A percentile compares a stretch with the other conserved stretches of the same genome.
These are phyloP conservation scores for Sinosuthora webbiana DNA, from an alignment of 2,113 vertebrate species.

Conservation along the genomic window DNA sequence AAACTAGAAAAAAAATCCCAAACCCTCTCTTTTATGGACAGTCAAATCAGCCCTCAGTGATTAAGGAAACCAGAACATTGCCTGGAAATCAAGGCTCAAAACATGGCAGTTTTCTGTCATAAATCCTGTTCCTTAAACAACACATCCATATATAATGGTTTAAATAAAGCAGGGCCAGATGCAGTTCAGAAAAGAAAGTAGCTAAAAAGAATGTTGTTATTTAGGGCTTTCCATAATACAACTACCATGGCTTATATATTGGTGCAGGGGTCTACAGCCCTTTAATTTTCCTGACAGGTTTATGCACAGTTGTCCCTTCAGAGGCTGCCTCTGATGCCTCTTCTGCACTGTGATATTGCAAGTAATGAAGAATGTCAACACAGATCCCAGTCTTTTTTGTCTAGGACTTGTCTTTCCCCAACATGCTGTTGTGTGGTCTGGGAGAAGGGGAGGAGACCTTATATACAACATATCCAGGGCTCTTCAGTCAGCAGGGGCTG, in stretches of 20 bases:
- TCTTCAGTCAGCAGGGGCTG: neutral
- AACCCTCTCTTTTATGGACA: neutral
- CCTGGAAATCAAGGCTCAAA: constrained; percentile 36
- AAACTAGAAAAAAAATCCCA: neutral
- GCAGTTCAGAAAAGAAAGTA: constrained; percentile 39
- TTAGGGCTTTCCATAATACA: neutral
- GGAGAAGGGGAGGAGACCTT: neutral
- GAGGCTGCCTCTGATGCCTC: neutral
- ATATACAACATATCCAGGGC: fast-evolving
- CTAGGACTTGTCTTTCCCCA: neutral
- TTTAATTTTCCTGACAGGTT: constrained; percentile 54
- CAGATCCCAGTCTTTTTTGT: neutral
- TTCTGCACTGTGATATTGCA: neutral
- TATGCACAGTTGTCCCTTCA: neutral
- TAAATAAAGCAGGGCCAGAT: constrained; percentile 45
- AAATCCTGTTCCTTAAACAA: constrained; percentile 54
- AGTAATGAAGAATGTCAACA: neutral
- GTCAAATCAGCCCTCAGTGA: neutral
- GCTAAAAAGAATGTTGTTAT: constrained; percentile 12
- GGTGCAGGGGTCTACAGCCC: neutral
- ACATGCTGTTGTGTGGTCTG: neutral
- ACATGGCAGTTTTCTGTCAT: constrained; percentile 32
- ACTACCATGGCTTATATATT: constrained; percentile 11
- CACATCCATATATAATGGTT: constrained; percentile 39
- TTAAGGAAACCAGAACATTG: constrained; percentile 45